phyloP scores from a whole-genome alignment of 2,888 invertebrate species.

The Gryllus longicercus region DNA sequence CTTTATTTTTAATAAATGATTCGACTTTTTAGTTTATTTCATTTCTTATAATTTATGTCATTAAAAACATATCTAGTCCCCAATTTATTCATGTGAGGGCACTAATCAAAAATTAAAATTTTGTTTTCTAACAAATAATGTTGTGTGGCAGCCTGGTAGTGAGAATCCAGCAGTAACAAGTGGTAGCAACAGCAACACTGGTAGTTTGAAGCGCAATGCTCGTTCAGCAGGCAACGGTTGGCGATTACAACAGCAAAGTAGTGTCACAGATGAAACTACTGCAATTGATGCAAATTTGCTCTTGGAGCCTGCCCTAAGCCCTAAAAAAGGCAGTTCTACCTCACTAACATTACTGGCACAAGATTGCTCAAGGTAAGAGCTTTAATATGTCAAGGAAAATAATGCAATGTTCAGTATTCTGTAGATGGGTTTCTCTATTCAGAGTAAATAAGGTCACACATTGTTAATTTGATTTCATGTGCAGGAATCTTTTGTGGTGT shows the following conservation, averaged over 20 bases:
- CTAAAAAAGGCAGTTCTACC: slow-evolving; percentile 34
- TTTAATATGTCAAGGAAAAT: neutral
- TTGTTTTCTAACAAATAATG: too few relatives aligned
- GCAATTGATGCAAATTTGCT: slow-evolving; percentile 24
- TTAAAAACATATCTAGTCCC: too few relatives aligned
- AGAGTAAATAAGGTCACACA: too few relatives aligned
- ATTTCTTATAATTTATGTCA: too few relatives aligned
- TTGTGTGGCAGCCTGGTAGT: slow-evolving; percentile 26
- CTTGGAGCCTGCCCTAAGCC: slow-evolving; percentile 27
- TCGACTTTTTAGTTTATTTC: too few relatives aligned
- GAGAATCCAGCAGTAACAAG: slow-evolving; percentile 27
- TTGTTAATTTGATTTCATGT: too few relatives aligned
- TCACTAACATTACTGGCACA: slow-evolving; percentile 34
- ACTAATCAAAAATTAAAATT: too few relatives aligned
- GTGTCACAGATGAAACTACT: slow-evolving; percentile 27
- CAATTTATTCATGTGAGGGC: too few relatives aligned
- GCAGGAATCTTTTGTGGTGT: too few relatives aligned
- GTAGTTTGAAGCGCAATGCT: slow-evolving; percentile 27
- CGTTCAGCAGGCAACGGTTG: slow-evolving; percentile 21
- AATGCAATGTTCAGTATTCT: neutral
- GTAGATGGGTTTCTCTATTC: too few relatives aligned
- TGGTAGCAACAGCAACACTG: slow-evolving; percentile 26
- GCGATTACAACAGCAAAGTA: slow-evolving; percentile 27
- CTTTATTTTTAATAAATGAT: too few relatives aligned
- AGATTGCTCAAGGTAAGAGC: slow-evolving; percentile 35